A percentile compares a stretch with the other conserved stretches of the same genome.
Conservation (phyloP, 2,113 vertebrate genomes). For the Setophaga petechia region DNA sequence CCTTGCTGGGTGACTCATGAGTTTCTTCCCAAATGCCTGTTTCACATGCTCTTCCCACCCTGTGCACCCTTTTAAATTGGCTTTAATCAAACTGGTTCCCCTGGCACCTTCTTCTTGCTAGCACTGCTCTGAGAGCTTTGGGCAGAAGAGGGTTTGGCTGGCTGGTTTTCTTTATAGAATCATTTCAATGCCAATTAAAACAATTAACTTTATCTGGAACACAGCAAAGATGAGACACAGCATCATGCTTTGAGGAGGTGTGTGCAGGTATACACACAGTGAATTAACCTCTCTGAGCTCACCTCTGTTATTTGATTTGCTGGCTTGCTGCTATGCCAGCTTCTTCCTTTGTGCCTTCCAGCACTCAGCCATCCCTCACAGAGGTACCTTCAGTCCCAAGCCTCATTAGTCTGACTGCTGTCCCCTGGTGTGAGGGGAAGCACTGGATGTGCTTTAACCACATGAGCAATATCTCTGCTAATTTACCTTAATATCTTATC, state of each 20-base stretch:
- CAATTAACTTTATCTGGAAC: slow-evolving; percentile 30
- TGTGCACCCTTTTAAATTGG: background rate
- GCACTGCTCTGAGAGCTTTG: background rate
- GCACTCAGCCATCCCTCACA: background rate
- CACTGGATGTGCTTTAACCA: background rate
- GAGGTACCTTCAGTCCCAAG: slow-evolving; percentile 2
- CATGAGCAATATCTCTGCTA: background rate
- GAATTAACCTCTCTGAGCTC: background rate
- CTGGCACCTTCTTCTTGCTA: background rate
- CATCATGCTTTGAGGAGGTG: background rate
- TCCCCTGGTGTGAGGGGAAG: background rate
- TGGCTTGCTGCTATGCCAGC: background rate
- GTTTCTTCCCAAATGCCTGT: background rate
- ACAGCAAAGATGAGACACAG: background rate
- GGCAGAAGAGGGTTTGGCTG: background rate
- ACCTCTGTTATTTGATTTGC: background rate
- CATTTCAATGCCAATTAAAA: background rate
- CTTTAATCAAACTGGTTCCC: slow-evolving; percentile 10
- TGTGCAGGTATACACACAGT: background rate
- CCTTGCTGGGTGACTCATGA: background rate
- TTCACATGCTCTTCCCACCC: background rate
- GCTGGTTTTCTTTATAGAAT: background rate
- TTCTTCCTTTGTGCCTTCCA: background rate
- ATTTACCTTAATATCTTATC: background rate
- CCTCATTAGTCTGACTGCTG: slow-evolving; percentile 32